Evolutionary conservation across 2,888 invertebrate species (phyloP).

Genomic region (Psylliodes chrysocephalus): DNA sequence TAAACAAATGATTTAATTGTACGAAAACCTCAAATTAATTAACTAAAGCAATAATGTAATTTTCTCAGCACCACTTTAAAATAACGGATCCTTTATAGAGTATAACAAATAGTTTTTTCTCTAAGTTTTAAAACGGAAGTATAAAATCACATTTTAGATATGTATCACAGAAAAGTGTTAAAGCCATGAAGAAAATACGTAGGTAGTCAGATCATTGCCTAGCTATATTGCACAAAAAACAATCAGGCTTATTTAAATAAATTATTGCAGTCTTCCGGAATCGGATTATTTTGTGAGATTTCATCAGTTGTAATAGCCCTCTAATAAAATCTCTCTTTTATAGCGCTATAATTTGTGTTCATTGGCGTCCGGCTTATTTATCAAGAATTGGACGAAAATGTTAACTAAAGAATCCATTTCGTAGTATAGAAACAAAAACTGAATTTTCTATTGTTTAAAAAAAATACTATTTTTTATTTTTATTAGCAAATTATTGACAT

Average conservation of each 20-base stretch:
- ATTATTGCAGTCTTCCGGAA: neutral
- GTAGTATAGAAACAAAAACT: no score
- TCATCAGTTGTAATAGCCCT: neutral
- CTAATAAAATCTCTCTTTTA: neutral
- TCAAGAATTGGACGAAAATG: no score
- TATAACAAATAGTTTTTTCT: neutral
- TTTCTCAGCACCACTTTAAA: neutral
- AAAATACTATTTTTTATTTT: no score
- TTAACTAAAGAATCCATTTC: no score
- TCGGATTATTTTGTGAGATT: neutral
- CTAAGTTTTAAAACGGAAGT: neutral
- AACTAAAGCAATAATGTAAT: no score
- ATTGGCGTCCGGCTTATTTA: no score
- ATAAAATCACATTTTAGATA: neutral
- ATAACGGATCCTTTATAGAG: neutral
- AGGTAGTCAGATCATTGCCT: neutral
- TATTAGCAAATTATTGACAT: no score
- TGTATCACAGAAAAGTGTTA: neutral
- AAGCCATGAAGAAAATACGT: neutral
- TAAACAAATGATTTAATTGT: no score
- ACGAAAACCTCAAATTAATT: no score
- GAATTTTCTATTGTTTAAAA: no score
- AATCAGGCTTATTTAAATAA: constrained; percentile 3
- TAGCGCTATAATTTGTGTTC: neutral
- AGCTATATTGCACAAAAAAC: neutral